Base-by-base conservation (phyloP, 2,797 vertebrate species). In the Oceanodroma leucorhoa region DNA sequence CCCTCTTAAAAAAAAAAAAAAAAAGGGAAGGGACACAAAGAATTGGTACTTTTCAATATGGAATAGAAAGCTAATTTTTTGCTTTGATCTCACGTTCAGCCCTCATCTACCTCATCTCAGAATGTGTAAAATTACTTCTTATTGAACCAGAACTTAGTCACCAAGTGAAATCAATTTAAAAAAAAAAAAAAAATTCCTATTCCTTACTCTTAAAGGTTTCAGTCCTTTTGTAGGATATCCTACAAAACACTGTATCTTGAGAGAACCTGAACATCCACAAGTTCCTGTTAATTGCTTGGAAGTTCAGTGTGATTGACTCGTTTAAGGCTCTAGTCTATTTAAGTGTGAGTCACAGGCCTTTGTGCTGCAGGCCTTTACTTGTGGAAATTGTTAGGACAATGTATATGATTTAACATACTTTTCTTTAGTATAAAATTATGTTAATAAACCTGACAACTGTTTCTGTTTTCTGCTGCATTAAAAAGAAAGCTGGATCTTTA, bases 1-100 rank as follows among this genome's bases (percentile, higher is more conserved):
- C 12, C 19, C 3, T 40, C 10, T 78, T 24, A 11, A 53, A 48
- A 53, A 62, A 50, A 51, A 45, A 18, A 19, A 36, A 26, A 23
- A 40, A 6, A 5, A 5, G 9, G 1, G 1, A 3, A 5, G 3
- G 5, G 14, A 51, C 26, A 32, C 5, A 50, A 50, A 54, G 18
- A 64, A 26, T 53, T 71, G 8, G 32, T 66, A 34, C 23, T 30
- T 51, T 32, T 55, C 34, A 22, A 7, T 61, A 57, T 43, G 5
- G 36, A 57, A 22, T 21, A 29, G 38, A 64, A 53, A 34, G 13
- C 17, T 41, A n/a, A 26, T 54, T 34, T 67, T 83, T 73, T 61
- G 15, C n/a, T 27, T 26, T 62, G 41, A 60, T 32, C n/a, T 41
- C 9, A 10, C 67, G 17, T 41, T 82, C 34, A 81, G 41, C 18